Evolutionary conservation across 2,113 vertebrate genomes (phyloP).

Genomic region (Scytalopus superciliaris): DNA sequence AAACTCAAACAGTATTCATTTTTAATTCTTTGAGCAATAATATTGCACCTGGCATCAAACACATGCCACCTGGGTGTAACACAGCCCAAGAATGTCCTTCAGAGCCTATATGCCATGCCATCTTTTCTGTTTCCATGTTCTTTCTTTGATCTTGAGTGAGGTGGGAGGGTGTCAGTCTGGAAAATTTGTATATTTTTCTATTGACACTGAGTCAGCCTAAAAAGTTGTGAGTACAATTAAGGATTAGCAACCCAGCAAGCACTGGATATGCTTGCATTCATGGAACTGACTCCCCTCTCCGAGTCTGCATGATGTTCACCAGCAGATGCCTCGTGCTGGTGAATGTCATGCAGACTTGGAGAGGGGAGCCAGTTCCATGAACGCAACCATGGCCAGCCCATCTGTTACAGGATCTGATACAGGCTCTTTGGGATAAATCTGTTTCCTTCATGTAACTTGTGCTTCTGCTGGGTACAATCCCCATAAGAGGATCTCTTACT

Average conservation of each 20-base stretch:
- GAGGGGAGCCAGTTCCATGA: background rate
- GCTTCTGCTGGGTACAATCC: background rate
- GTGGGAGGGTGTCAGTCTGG: constrained; percentile 12
- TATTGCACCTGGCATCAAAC: background rate
- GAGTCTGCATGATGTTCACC: background rate
- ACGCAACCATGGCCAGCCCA: background rate
- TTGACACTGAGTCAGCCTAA: background rate
- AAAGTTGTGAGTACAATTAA: background rate
- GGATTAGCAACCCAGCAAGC: background rate
- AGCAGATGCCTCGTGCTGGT: background rate
- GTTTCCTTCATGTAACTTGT: background rate
- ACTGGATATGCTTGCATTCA: fast-evolving
- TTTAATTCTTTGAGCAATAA: background rate
- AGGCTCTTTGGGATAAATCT: background rate
- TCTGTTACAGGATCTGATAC: background rate
- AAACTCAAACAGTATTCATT: background rate
- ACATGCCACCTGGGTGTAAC: background rate
- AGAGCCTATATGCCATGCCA: background rate
- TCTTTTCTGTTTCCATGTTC: background rate
- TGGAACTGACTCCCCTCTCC: background rate
- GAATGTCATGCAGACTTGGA: background rate
- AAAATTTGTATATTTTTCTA: background rate
- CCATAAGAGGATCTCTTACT: background rate
- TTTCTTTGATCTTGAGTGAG: background rate
- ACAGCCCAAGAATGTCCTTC: background rate